These are phyloP conservation scores for Acleris sparsana DNA, from an alignment of 2,888 invertebrate species.

Conservation along the genomic window DNA sequence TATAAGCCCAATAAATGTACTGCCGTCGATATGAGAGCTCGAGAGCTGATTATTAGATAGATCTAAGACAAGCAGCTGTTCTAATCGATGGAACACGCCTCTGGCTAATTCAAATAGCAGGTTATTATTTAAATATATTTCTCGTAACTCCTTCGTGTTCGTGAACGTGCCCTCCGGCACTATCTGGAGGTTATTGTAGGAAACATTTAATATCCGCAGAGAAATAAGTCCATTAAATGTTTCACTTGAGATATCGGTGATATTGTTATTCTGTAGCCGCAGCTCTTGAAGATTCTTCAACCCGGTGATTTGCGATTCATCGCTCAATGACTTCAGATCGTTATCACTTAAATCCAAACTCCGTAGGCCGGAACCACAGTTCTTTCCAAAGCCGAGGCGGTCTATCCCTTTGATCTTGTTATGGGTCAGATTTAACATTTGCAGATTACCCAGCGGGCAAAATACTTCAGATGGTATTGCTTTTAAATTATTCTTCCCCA, in stretches of 20 bases:
- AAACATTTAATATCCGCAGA: conserved; percentile 91
- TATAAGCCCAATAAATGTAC: conserved; percentile 93
- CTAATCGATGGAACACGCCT: conserved; percentile 92
- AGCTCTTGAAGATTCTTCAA: conserved; percentile 91
- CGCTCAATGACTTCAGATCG: conserved; percentile 88
- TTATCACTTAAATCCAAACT: conserved; percentile 92
- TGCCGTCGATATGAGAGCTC: conserved; percentile 92
- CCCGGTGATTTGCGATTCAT: conserved; percentile 89
- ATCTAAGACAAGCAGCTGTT: conserved; percentile 93
- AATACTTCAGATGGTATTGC: conserved; percentile 90
- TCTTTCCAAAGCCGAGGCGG: conserved; percentile 87
- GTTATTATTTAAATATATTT: conserved; percentile 94
- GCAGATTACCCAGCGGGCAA: conserved; percentile 90
- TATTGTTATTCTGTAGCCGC: conserved; percentile 91
- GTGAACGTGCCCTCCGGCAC: conserved; percentile 93
- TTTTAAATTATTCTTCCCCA: conserved; percentile 91
- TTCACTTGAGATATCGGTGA: conserved; percentile 90
- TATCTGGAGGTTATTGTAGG: conserved; percentile 91
- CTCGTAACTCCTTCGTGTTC: conserved; percentile 91
- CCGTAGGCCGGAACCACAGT: conserved; percentile 88
- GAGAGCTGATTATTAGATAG: conserved; percentile 93
- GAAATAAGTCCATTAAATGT: conserved; percentile 91
- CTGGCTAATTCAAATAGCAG: conserved; percentile 92
- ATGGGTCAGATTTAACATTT: conserved; percentile 91
- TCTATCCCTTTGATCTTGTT: conserved; percentile 91